phyloP scores from a whole-genome alignment of 2,113 vertebrate genomes.

The Dunckerocampus dactyliophorus region DNA sequence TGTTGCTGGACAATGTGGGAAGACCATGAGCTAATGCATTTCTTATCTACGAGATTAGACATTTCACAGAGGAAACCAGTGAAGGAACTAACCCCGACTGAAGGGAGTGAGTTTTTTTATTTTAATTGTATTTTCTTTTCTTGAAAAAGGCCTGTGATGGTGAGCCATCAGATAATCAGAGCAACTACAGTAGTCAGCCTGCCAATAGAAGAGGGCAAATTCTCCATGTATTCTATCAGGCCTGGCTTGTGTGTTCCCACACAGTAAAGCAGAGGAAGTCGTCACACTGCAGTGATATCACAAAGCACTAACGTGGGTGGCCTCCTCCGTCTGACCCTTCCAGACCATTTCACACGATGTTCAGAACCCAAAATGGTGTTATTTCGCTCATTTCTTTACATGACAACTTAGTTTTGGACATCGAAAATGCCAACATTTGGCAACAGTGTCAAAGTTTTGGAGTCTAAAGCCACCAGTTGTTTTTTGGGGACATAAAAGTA shows the following conservation, averaged over 20 bases:
- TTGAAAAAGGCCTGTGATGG: constrained; percentile 29
- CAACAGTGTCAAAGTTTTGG: neutral
- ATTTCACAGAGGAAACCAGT: constrained; percentile 57
- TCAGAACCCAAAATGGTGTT: no score
- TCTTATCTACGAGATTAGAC: constrained; percentile 67
- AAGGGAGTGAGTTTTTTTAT: constrained; percentile 31
- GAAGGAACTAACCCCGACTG: constrained; percentile 31
- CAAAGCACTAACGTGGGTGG: neutral
- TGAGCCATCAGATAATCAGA: constrained; percentile 19
- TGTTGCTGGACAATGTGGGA: constrained; percentile 49
- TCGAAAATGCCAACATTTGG: no score
- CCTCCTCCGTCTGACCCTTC: no score
- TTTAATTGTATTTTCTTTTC: neutral
- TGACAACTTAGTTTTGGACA: no score
- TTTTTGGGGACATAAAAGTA: no score
- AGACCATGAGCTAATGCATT: constrained; percentile 65
- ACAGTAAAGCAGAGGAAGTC: constrained; percentile 38
- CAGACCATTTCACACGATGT: no score
- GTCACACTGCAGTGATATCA: constrained; percentile 27
- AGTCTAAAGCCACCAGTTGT: no score
- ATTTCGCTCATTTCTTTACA: no score
- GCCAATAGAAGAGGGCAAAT: constrained; percentile 30
- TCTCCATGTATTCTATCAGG: constrained; percentile 19
- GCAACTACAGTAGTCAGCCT: constrained; percentile 18
- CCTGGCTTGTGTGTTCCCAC: constrained; percentile 62